phyloP scores from a whole-genome alignment of 2,888 invertebrate species.

The Gandaritis pyraliata region DNA sequence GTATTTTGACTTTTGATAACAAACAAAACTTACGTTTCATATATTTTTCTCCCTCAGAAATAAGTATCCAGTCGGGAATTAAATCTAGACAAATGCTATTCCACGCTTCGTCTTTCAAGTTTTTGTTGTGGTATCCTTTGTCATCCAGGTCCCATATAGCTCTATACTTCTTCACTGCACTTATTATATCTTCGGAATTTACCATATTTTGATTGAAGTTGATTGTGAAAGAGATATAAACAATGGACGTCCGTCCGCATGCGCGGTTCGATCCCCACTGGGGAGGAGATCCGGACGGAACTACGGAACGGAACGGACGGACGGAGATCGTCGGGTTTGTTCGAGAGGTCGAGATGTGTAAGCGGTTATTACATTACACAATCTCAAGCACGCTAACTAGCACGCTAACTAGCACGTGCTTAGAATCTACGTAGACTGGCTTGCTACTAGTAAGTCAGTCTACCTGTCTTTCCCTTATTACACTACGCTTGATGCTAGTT shows the following conservation, averaged over 20 bases:
- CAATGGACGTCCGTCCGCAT: constrained; percentile 9
- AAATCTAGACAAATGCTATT: constrained; percentile 4
- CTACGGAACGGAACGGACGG: constrained; percentile 25
- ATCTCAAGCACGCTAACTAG: no score
- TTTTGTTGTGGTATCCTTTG: constrained; percentile 16
- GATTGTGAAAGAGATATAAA: neutral
- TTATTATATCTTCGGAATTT: constrained; percentile 18
- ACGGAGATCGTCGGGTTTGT: constrained; percentile 8
- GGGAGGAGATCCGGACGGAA: constrained; percentile 27
- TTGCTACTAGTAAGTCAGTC: no score
- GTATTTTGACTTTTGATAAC: no score
- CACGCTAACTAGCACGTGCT: no score
- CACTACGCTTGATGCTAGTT: no score
- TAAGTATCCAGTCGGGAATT: constrained; percentile 1
- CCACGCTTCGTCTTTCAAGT: constrained; percentile 18
- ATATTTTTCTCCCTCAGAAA: constrained; percentile 8
- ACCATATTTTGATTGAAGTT: neutral
- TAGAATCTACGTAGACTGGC: no score
- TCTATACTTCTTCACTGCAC: constrained; percentile 12
- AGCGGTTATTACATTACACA: no score
- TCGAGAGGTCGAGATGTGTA: neutral
- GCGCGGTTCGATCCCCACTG: constrained; percentile 21
- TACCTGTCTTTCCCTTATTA: no score
- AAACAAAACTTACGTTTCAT: constrained; percentile 16
- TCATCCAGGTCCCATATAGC: constrained; percentile 19